These are phyloP conservation scores for Xenops minutus DNA, from an alignment of 2,797 vertebrate genomes.

Conservation along the genomic window DNA sequence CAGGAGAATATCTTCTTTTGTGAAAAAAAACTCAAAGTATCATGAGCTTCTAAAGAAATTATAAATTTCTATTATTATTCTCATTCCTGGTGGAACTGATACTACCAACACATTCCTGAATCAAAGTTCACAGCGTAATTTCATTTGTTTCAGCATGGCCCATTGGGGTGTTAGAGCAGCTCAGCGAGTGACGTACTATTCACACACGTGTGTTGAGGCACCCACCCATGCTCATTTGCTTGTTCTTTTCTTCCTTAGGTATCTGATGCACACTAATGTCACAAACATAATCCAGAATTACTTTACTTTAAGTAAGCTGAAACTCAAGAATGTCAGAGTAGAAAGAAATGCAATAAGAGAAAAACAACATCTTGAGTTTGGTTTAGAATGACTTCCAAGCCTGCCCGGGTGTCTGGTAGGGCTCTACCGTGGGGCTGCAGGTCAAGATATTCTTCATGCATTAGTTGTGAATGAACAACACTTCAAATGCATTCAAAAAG, in stretches of 20 bases:
- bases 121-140: neutral
- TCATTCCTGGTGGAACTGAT: neutral
- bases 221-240: fast-evolving
- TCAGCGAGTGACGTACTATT: fast-evolving
- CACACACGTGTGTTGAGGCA: fast-evolving
- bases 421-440: fast-evolving
- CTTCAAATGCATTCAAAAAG: neutral
- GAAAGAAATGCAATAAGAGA: neutral
- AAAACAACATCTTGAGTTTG: neutral
- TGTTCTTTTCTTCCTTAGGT: neutral
- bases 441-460: neutral
- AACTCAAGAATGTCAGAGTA: neutral
- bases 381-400: neutral
- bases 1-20: neutral
- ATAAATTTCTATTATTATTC: neutral
- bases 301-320: neutral
- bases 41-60: neutral
- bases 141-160: neutral
- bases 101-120: neutral
- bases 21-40: neutral
- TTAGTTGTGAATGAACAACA: neutral
- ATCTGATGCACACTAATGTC: neutral
- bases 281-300: neutral
- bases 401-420: neutral
- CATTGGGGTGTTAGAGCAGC: neutral